Evolutionary conservation across 2,888 invertebrate species (phyloP), one percentile per base, ranked within the genome.

Genomic region (Drosophila colorata): DNA sequence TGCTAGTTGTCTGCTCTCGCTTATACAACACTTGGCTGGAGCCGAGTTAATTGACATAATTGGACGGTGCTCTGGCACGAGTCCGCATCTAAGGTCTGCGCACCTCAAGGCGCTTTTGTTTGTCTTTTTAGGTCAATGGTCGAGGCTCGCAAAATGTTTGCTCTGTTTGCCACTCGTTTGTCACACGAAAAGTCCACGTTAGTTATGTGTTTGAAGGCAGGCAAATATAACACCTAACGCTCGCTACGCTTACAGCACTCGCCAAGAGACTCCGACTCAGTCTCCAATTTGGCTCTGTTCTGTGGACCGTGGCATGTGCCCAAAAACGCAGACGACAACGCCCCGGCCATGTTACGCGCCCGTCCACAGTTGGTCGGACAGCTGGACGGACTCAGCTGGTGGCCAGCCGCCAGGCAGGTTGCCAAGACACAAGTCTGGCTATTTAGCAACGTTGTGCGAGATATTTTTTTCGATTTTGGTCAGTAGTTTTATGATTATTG

Each of bases 221-320:
- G 61, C 82, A 76, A 83, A 86, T 83, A 86, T 86, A 83, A 86
- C 83, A 83, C 83, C 83, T 83, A 87, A 74, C 74, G 79, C 69
- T 58, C 46, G 52, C 59, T 28, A 35, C 41, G 55, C 47, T 43
- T 41, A 25, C 37, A 46, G 11, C 33, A 23, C 31, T 16, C 31
- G n/a, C n/a, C n/a, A n/a, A n/a, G n/a, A 33, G 37, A 37, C 47
- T 16, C 46, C n/a, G 16, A 23, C 44, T 55, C 33, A 13, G 33
- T 33, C 33, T 33, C 51, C 23, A 44, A 60, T 55, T 57, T 41
- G 55, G 46, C 53, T 52, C 47, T 64, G 72, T 69, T 69, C 67
- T 53, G 47, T 81, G 78, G 78, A 78, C 72, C 84, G 47, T 61
- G 76, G 53, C 61, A 58, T 69, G 86, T 69, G 71, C 67, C 82